Conservation (phyloP, 2,888 invertebrate species). For the Drosophila flavopinicola region DNA sequence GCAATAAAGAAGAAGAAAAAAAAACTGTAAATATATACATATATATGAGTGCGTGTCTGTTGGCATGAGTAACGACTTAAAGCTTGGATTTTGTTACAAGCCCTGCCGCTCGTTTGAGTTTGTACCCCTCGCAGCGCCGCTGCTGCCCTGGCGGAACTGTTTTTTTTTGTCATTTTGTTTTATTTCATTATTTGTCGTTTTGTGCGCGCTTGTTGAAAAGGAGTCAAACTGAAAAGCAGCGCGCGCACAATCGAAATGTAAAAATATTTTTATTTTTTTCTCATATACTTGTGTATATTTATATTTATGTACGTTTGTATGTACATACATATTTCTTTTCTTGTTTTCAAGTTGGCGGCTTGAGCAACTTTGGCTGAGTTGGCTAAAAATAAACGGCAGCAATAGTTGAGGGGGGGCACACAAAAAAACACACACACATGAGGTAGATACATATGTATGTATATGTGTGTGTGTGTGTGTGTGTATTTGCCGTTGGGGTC, state of each 20-base stretch:
- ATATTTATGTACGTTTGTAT: conserved; percentile 1
- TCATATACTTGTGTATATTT: conserved; percentile 9
- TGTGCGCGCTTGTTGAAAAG: conserved; percentile 67
- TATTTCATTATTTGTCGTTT: conserved; percentile 66
- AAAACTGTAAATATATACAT: not conserved
- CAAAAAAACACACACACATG: not conserved
- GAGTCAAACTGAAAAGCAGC: conserved; percentile 74
- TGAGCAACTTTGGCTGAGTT: conserved; percentile 77
- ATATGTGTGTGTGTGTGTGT: conserved; percentile 35
- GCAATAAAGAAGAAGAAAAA: too few species aligned
- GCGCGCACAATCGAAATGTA: conserved; percentile 73
- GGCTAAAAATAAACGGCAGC: conserved; percentile 76
- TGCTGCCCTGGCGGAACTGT: conserved; percentile 45
- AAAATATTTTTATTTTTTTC: conserved; percentile 65
- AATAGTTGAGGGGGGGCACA: conserved; percentile 56
- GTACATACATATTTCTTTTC: conserved; percentile 12
- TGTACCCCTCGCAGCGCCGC: conserved; percentile 29
- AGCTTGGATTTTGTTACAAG: conserved; percentile 16
- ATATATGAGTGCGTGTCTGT: not conserved
- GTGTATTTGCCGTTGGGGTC: conserved; percentile 58
- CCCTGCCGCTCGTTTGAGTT: not conserved
- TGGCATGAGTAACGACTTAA: not conserved
- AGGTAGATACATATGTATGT: conserved; percentile 20
- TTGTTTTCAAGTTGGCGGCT: conserved; percentile 74
- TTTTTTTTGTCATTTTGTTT: conserved; percentile 65